phyloP scores from a whole-genome alignment of 2,797 vertebrate species.

The Carcharodon carcharias region DNA sequence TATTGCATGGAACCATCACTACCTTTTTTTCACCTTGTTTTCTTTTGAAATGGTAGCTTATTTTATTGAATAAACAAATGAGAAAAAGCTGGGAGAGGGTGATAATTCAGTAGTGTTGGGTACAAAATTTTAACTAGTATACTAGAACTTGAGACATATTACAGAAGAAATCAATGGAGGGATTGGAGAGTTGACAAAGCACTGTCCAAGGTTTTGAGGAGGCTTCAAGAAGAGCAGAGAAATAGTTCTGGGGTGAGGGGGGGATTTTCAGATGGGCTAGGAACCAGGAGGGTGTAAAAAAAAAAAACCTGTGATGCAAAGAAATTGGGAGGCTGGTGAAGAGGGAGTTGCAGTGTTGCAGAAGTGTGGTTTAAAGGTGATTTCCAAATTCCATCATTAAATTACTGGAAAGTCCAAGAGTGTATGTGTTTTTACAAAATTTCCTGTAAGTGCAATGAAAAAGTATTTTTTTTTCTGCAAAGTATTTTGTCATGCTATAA shows the following conservation, averaged over 20 bases:
- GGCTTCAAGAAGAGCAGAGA: not conserved
- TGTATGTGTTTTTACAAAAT: not conserved
- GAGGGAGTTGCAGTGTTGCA: not conserved
- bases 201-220: not conserved
- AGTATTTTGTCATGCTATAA: not conserved
- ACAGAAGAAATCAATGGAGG: not conserved
- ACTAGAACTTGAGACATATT: not conserved
- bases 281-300: not conserved
- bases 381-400: not conserved
- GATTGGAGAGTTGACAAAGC: not conserved
- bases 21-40: not conserved
- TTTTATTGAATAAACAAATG: not conserved
- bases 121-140: not conserved
- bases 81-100: not conserved
- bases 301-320: not conserved
- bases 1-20: not conserved
- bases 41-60: not conserved
- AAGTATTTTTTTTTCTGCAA: not conserved
- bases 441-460: not conserved
- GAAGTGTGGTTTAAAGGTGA: not conserved
- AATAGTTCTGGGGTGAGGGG: not conserved
- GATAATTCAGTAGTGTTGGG: not conserved
- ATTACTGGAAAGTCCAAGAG: not conserved
- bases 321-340: not conserved
- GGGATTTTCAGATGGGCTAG: not conserved